phyloP scores from a whole-genome alignment of 2,888 invertebrate species.

The Osmoderma eremita region DNA sequence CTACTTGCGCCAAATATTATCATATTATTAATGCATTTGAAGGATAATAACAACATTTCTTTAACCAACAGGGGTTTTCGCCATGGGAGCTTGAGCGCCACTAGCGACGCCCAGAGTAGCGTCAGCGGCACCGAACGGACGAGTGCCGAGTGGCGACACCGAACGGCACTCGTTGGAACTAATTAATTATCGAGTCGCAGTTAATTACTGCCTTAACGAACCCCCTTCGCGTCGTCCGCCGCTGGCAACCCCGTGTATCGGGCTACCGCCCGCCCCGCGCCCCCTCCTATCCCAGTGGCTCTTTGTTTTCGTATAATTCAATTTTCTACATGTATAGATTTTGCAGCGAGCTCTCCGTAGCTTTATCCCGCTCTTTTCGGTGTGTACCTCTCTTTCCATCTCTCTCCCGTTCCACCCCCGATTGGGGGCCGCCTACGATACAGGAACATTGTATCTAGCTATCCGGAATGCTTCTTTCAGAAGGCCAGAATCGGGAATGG shows the following conservation, averaged over 20 bases:
- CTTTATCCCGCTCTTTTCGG: conserved; percentile 3
- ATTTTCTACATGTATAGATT: conserved; percentile 58
- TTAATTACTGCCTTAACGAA: conserved; percentile 63
- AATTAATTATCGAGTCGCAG: conserved; percentile 64
- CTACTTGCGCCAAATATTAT: too few species aligned
- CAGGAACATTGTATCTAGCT: conserved; percentile 25
- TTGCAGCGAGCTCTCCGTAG: conserved; percentile 43
- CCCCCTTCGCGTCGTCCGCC: conserved; percentile 50
- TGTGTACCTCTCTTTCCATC: background rate
- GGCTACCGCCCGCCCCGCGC: conserved; percentile 38
- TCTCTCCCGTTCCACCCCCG: background rate
- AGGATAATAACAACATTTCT: too few species aligned
- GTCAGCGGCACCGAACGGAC: conserved; percentile 40
- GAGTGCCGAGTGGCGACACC: conserved; percentile 54
- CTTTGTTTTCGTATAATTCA: conserved; percentile 62
- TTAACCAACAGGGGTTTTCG: too few species aligned
- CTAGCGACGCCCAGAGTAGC: too few species aligned
- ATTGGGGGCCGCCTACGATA: conserved; percentile 19
- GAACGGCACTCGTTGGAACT: conserved; percentile 62
- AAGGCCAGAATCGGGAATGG: background rate
- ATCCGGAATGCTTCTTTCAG: conserved; percentile 5
- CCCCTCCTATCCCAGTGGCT: conserved; percentile 31
- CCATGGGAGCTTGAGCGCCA: too few species aligned
- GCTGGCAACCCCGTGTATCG: conserved; percentile 35
- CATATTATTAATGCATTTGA: too few species aligned